phyloP scores from a whole-genome alignment of 2,888 invertebrate genomes.

The Candidula unifasciata region DNA sequence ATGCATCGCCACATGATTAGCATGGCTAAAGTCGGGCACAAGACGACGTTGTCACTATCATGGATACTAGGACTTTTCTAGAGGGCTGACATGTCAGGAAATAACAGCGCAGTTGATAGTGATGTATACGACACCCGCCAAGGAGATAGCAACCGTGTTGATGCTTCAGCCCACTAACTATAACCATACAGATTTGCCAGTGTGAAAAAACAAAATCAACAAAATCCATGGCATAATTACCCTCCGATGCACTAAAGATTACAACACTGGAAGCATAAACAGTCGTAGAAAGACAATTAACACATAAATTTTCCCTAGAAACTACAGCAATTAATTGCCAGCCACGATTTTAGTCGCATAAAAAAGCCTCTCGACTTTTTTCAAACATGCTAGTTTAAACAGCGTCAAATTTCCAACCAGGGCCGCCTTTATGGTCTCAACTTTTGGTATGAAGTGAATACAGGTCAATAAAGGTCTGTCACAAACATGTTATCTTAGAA shows the following conservation, averaged over 20 bases:
- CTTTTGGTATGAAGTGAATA: conserved; percentile 6
- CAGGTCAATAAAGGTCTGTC: conserved; percentile 12
- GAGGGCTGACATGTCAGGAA: neutral
- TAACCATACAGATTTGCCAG: neutral
- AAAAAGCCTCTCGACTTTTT: neutral
- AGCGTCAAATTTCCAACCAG: neutral
- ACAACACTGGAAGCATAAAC: neutral
- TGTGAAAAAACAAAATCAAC: neutral
- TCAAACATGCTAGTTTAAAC: neutral
- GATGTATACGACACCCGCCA: no score
- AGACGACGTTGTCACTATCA: neutral
- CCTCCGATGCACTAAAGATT: neutral
- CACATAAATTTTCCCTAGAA: neutral
- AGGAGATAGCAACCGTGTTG: no score
- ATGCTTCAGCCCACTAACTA: no score
- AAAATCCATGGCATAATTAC: neutral
- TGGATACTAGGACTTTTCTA: neutral
- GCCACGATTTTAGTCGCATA: conserved; percentile 9
- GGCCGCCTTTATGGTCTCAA: neutral
- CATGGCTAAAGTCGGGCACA: no score
- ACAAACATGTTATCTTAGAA: neutral
- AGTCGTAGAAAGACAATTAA: neutral
- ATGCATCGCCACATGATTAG: no score
- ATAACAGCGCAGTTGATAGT: neutral
- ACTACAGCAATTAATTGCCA: conserved; percentile 2